Evolutionary conservation across 2,113 vertebrate genomes (phyloP).

Genomic region (Empidonax traillii): DNA sequence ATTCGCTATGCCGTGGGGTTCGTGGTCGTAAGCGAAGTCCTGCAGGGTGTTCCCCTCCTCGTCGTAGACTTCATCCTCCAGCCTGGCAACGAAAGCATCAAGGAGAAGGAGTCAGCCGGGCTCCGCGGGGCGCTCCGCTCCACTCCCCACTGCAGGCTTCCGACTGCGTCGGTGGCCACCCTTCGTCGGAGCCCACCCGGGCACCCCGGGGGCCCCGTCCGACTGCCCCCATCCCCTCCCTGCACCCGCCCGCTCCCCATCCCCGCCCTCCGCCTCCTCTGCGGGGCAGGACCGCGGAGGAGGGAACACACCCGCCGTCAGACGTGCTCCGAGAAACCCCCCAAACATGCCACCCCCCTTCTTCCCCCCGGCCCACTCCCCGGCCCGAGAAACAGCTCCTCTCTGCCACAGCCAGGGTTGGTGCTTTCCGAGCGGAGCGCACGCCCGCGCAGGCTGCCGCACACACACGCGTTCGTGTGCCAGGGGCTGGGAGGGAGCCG

Average conservation of each 20-base stretch:
- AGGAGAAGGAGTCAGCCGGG: constrained; percentile 1
- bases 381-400: not conserved
- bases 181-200: not conserved
- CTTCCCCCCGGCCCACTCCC: not conserved
- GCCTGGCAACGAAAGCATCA: constrained; percentile 71
- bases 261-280: constrained; percentile 7
- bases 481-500: not conserved
- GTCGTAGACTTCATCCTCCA: constrained; percentile 88
- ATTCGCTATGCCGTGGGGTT: constrained; percentile 80
- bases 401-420: not conserved
- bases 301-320: not conserved
- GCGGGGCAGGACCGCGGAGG: constrained; percentile 15
- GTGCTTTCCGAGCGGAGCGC: not conserved
- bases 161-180: not conserved
- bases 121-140: not conserved
- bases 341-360: not conserved
- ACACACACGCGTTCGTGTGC: not conserved
- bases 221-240: not conserved
- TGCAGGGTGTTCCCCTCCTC: constrained; percentile 85
- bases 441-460: not conserved
- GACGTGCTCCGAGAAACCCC: not conserved
- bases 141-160: not conserved
- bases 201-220: not conserved
- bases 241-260: not conserved
- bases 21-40: constrained; percentile 84